A percentile compares a stretch with the other conserved stretches of the same genome.
Conservation (phyloP, 2,797 vertebrate genomes). For the Tapera naevia region DNA sequence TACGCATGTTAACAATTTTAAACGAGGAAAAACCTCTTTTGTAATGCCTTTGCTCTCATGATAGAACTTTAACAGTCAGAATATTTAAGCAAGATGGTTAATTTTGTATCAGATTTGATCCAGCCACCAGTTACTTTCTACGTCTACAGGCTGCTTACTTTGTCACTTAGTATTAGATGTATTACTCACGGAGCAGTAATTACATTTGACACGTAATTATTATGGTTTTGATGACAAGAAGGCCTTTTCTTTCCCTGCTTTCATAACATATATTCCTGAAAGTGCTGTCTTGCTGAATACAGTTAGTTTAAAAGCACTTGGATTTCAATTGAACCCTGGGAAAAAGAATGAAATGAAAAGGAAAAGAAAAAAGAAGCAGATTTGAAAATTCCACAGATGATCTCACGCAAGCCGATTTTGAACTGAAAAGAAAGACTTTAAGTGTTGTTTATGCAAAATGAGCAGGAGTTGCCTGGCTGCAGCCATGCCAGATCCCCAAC, state of each 20-base stretch:
- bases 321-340: conserved; percentile 71
- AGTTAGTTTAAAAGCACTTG: conserved; percentile 78
- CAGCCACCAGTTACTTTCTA: conserved; percentile 74
- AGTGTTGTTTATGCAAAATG: conserved; percentile 54
- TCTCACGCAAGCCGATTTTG: conserved; percentile 75
- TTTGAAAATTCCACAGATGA: conserved; percentile 77
- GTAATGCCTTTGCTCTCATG: conserved; percentile 33
- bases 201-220: conserved; percentile 87
- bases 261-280: conserved; percentile 83
- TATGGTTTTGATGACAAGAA: conserved; percentile 86
- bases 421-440: conserved; percentile 60
- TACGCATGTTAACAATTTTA: not conserved
- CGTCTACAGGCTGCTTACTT: conserved; percentile 75
- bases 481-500: conserved; percentile 66
- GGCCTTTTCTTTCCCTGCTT: conserved; percentile 80
- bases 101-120: conserved; percentile 81
- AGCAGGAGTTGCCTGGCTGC: conserved; percentile 69
- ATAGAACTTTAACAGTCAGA: conserved; percentile 63
- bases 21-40: not conserved
- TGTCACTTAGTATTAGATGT: conserved; percentile 82
- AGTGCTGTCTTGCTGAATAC: conserved; percentile 75
- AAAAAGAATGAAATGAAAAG: conserved; percentile 69
- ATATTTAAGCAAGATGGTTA: conserved; percentile 69
- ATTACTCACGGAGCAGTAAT: conserved; percentile 82
- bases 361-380: not conserved